Base-by-base conservation (phyloP, 2,113 vertebrate species). In the Typhlomys cinereus region DNA sequence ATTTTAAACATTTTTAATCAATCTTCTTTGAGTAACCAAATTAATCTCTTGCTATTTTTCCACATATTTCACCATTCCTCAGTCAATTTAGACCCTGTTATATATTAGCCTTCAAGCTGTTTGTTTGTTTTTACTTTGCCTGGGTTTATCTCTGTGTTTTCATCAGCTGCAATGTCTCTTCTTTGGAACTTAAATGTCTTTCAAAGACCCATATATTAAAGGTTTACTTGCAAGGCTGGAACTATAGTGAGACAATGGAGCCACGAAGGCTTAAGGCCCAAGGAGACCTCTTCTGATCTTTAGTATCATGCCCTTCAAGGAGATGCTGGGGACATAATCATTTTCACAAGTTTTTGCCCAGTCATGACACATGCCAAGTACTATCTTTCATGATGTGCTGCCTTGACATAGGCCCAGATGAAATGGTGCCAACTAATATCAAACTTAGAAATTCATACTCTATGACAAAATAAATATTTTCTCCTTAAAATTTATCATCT, bases 11-110 rank as follows among this genome's bases (percentile, higher is more conserved):
- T 27, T 73, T 17, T 27, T 41, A 61, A 67, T 64, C 29, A 80
- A 64, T 27, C 17, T 84, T 76, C 39, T 80, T 88, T 66, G 10
- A 80, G 70, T 70, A 88, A 91, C n/a, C 13, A 93, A 61, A 23
- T 21, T 44, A 93, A 62, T 89, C 1, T 41, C 17, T 91, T 94
- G n/a, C 20, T 23, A 50, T 50, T 90, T 90, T 36, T 9, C 25
- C 39, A 73, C 10, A 39, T 25, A 83, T 39, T 31, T 82, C 27
- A 13, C 6, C 20, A 71, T 83, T 90, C 27, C 8, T 67, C 15
- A 61, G 61, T 81, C 18, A 71, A 71, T 85, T 27, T 7, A 81
- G 27, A 88, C 2, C 1, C 79, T 93, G 20, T 41, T 34, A 61
- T 61, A 44, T 70, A 7, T n/a, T 29, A 31, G 4, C n/a, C 31